Evolutionary conservation across 2,888 invertebrate species (phyloP).

Genomic region (Eupithecia subfuscata): DNA sequence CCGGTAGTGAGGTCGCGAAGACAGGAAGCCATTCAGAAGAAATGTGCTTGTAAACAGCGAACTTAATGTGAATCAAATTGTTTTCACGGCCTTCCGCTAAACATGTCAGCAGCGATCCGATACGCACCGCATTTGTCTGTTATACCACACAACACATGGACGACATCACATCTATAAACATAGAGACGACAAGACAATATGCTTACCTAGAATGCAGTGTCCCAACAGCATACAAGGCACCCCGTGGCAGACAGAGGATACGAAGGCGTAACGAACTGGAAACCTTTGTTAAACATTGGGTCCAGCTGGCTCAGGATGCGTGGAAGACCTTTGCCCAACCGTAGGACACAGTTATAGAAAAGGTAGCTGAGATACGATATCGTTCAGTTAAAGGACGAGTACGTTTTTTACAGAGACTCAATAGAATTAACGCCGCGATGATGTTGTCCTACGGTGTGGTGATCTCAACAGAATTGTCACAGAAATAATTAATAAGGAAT

Average conservation of each 20-base stretch:
- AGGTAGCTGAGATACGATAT: neutral
- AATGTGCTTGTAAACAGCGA: conserved; percentile 1
- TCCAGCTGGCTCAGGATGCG: neutral
- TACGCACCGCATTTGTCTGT: neutral
- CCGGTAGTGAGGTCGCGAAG: neutral
- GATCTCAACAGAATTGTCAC: neutral
- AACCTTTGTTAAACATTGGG: neutral
- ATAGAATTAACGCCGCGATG: neutral
- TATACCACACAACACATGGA: neutral
- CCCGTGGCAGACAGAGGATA: neutral
- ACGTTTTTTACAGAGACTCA: neutral
- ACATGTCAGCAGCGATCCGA: conserved; percentile 16
- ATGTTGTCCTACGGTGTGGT: neutral
- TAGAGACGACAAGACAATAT: neutral
- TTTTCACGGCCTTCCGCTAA: conserved; percentile 25
- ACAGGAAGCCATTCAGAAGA: conserved; percentile 21
- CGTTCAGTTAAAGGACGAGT: neutral
- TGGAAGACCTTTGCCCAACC: neutral
- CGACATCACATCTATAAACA: neutral
- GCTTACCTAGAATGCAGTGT: neutral
- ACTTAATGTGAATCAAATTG: conserved; percentile 16
- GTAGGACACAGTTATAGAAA: neutral
- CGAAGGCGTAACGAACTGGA: neutral
- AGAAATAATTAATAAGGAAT: neutral
- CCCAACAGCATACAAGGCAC: neutral